phyloP scores from a whole-genome alignment of 2,113 vertebrate genomes.

The Sceloporus undulatus region DNA sequence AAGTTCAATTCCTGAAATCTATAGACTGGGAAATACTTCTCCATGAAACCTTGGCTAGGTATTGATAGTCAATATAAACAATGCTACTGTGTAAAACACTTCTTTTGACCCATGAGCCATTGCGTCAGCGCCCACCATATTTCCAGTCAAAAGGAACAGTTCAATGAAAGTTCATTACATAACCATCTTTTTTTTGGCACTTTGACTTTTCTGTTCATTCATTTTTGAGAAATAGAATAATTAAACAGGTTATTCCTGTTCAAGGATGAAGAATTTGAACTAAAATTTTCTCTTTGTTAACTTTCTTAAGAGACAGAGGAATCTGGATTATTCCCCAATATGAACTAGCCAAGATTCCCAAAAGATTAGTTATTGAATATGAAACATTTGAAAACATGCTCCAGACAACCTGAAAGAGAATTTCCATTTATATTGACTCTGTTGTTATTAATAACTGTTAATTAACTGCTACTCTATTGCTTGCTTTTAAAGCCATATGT shows the following conservation, averaged over 20 bases:
- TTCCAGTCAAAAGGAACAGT: too few species aligned
- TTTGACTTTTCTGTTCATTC: neutral
- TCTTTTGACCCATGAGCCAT: too few species aligned
- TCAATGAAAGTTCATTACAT: neutral
- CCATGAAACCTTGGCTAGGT: neutral
- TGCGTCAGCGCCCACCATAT: too few species aligned
- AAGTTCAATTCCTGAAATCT: neutral
- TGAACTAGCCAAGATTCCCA: conserved; percentile 1
- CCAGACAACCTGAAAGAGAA: neutral
- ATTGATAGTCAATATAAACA: neutral
- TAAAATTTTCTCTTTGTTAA: neutral
- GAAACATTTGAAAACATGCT: neutral
- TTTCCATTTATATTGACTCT: neutral
- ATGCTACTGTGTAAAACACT: neutral
- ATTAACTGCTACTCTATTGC: too few species aligned
- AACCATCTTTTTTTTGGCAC: neutral
- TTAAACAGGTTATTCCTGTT: neutral
- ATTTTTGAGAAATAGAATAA: neutral
- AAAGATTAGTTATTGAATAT: neutral
- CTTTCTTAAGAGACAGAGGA: neutral
- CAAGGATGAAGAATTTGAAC: neutral
- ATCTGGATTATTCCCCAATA: neutral
- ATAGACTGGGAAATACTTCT: neutral
- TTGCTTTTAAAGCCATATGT: neutral
- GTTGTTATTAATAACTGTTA: neutral